These are phyloP conservation scores for Lagorchestes hirsutus DNA, from an alignment of 2,797 vertebrate genomes.

Conservation along the genomic window DNA sequence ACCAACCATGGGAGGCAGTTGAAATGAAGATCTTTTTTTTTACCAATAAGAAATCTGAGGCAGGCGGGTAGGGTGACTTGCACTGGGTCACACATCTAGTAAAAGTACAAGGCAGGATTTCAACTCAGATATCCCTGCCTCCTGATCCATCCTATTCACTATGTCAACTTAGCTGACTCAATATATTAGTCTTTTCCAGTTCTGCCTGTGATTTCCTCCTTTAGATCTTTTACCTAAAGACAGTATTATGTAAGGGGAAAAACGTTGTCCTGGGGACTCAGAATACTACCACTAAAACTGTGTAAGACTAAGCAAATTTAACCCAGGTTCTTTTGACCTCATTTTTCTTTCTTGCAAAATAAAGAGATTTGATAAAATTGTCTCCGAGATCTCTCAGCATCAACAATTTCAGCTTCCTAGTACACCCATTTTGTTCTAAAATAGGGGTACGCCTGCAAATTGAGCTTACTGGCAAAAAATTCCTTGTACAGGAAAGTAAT, in stretches of 20 bases:
- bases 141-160: not conserved
- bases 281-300: not conserved
- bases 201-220: not conserved
- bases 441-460: not conserved
- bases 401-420: not conserved
- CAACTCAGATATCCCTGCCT: not conserved
- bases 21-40: not conserved
- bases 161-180: too few relatives aligned
- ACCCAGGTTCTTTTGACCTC: not conserved
- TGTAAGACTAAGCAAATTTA: not conserved
- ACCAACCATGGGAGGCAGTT: not conserved
- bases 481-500: conserved; percentile 20
- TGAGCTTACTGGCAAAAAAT: conserved; percentile 33
- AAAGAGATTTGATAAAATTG: not conserved
- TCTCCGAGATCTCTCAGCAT: not conserved
- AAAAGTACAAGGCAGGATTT: not conserved
- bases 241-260: not conserved
- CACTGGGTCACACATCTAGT: not conserved
- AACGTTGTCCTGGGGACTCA: not conserved
- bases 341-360: not conserved
- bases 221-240: not conserved
- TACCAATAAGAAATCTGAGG: not conserved
- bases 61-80: not conserved
- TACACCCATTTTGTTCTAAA: conserved; percentile 28
- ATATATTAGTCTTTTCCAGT: not conserved